Evolutionary conservation across 1,140 invertebrate species (phyloP).

Genomic region (Drosophila dunni): DNA sequence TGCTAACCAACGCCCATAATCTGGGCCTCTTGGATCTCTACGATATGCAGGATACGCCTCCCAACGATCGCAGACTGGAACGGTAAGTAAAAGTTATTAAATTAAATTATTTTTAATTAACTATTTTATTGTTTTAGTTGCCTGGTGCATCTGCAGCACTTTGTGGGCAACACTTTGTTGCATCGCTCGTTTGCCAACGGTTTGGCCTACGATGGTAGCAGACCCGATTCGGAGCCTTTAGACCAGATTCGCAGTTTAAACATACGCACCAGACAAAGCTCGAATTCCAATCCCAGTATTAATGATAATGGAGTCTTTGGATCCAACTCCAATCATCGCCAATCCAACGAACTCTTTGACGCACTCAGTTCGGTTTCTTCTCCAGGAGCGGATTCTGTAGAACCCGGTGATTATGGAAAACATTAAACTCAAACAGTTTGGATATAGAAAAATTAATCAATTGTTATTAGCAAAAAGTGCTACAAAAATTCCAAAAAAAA

Average conservation of each 20-base stretch:
- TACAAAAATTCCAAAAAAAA: conserved; percentile 72
- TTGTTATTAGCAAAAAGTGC: conserved; percentile 69
- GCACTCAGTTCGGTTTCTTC: conserved; percentile 53
- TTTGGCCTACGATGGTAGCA: conserved; percentile 46
- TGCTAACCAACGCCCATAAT: conserved; percentile 53
- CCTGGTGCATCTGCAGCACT: conserved; percentile 85
- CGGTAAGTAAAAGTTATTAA: conserved; percentile 47
- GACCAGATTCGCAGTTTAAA: conserved; percentile 9
- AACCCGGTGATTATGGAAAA: conserved; percentile 70
- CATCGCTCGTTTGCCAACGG: conserved; percentile 48
- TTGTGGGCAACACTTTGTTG: conserved; percentile 83
- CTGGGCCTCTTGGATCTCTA: conserved; percentile 65
- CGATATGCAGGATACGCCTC: conserved; percentile 53
- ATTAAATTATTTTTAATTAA: not conserved
- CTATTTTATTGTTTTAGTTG: conserved; percentile 72
- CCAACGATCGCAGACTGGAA: conserved; percentile 60
- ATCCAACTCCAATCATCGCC: conserved; percentile 56
- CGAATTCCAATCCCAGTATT: conserved; percentile 13
- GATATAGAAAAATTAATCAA: not conserved
- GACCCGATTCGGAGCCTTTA: conserved; percentile 37
- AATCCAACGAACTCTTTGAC: conserved; percentile 77
- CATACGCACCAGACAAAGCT: conserved; percentile 21
- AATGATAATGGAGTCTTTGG: conserved; percentile 51
- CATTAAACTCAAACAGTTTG: conserved; percentile 51
- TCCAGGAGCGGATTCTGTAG: conserved; percentile 36